Conservation (phyloP, 2,797 vertebrate genomes). For the Podarcis lilfordi region DNA sequence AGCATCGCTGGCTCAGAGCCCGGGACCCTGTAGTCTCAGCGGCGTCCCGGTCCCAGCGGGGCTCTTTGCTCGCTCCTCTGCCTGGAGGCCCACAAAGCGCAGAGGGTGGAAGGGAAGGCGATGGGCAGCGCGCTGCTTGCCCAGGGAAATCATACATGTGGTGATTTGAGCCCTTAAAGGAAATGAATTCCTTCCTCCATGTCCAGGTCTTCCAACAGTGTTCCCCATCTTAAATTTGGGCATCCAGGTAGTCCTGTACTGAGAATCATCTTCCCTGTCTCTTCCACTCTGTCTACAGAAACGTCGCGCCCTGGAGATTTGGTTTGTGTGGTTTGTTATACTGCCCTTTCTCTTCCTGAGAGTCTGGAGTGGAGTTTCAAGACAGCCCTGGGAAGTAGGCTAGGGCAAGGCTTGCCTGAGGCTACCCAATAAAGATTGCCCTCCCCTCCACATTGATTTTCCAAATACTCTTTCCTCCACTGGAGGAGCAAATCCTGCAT, state of each 20-base stretch:
- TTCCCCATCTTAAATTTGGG: no score
- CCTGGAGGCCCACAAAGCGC: no score
- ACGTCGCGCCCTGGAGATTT: not conserved
- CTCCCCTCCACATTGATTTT: not conserved
- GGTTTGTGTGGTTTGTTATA: not conserved
- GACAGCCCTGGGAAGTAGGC: not conserved
- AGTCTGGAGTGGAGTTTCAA: not conserved
- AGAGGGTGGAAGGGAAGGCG: no score
- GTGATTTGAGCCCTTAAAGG: no score
- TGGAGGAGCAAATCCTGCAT: no score
- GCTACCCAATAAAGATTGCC: not conserved
- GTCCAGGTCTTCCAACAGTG: no score
- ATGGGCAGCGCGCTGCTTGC: not conserved
- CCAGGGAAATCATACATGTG: not conserved
- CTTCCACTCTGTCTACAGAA: not conserved
- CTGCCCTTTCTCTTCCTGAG: not conserved
- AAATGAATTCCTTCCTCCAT: no score
- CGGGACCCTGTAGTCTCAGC: no score
- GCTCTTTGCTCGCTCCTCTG: not conserved
- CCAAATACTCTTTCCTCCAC: not conserved
- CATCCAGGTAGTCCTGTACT: no score
- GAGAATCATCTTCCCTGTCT: not conserved
- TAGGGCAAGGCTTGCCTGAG: not conserved
- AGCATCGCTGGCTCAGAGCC: not conserved
- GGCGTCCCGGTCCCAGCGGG: no score